Conservation (phyloP, 23 tunicate species). For the Phallusia fumigata region DNA sequence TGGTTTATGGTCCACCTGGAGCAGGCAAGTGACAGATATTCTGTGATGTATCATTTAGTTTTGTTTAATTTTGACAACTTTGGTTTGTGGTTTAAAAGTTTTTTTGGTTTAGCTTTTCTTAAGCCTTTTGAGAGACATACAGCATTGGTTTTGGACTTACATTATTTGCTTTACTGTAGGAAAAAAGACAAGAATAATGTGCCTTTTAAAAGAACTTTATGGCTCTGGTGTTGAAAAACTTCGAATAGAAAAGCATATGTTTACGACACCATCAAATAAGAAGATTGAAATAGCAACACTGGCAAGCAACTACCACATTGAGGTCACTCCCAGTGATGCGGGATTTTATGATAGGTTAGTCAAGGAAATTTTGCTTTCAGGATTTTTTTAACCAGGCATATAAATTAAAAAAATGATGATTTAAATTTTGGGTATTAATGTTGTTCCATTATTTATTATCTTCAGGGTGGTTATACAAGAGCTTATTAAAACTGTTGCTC, state of each 20-base stretch:
- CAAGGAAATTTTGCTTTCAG: background rate
- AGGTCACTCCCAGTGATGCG: conserved; percentile 94
- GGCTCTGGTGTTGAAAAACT: conserved; percentile 92
- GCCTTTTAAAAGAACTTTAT: conserved; percentile 83
- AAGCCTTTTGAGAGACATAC: no score
- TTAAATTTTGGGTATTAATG: no score
- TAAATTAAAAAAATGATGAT: no score
- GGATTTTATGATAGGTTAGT: conserved; percentile 89
- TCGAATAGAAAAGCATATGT: conserved; percentile 85
- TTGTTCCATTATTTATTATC: background rate
- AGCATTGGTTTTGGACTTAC: no score
- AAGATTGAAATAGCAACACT: conserved; percentile 87
- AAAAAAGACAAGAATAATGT: conserved; percentile 93
- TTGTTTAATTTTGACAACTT: no score
- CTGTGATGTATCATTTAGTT: background rate
- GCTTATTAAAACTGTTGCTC: conserved; percentile 93
- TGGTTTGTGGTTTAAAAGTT: no score
- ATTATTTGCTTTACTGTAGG: conserved; percentile 21
- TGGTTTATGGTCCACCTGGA: conserved; percentile 97
- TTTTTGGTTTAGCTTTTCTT: no score
- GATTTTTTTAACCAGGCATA: no score
- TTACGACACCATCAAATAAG: conserved; percentile 91
- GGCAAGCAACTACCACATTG: conserved; percentile 94
- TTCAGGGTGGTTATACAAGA: conserved; percentile 94
- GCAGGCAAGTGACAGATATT: conserved; percentile 48